Conservation (phyloP, 2,888 invertebrate species). For the Drosophila nigricruria region DNA sequence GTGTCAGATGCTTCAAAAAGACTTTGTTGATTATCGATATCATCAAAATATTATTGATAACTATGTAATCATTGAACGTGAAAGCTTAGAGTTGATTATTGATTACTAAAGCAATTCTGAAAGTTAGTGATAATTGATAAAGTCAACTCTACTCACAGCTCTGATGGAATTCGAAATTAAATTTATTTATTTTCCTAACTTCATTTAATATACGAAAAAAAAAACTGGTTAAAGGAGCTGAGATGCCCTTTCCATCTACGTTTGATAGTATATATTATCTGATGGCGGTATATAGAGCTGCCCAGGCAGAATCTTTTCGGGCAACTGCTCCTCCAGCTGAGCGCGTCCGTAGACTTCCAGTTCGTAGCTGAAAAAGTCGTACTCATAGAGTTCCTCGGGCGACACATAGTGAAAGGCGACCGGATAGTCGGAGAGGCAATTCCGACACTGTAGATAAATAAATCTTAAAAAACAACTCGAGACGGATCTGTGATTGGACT, state of each 20-base stretch:
- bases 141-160: too few species aligned
- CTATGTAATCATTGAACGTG: background rate
- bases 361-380: slow-evolving; percentile 61
- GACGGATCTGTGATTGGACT: slow-evolving; percentile 79
- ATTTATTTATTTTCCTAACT: background rate
- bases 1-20: background rate
- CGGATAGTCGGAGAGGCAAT: slow-evolving; percentile 96
- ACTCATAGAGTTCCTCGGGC: slow-evolving; percentile 57
- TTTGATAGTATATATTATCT: slow-evolving; percentile 44
- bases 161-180: background rate
- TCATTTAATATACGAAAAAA: background rate
- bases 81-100: background rate
- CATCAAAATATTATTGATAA: background rate
- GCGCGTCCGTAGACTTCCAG: slow-evolving; percentile 45
- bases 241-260: background rate
- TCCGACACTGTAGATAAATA: slow-evolving; percentile 77
- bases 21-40: background rate
- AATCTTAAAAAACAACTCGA: background rate
- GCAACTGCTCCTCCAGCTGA: slow-evolving; percentile 44
- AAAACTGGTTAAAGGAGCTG: background rate
- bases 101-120: background rate
- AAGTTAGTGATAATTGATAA: background rate
- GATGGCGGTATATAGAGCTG: slow-evolving; percentile 58
- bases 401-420: slow-evolving; percentile 96
- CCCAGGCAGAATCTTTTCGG: slow-evolving; percentile 46